Evolutionary conservation across 2,113 vertebrate genomes (phyloP).

Genomic region (Microcebus tavaratra): DNA sequence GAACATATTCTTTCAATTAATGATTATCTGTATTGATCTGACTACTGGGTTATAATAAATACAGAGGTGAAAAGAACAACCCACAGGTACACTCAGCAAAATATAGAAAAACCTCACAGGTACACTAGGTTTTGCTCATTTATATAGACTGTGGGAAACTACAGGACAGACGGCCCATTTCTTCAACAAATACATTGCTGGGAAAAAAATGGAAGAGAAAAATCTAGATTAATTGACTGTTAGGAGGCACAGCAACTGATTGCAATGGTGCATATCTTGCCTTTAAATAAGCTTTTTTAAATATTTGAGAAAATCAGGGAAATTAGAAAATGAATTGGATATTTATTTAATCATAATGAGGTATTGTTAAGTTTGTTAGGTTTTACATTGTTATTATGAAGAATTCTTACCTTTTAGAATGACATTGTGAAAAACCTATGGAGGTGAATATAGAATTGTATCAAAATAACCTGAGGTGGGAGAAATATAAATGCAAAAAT

Average conservation of each 20-base stretch:
- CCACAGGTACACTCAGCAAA: background rate
- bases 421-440: background rate
- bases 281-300: background rate
- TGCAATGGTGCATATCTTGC: background rate
- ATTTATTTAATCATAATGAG: background rate
- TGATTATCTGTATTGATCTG: background rate
- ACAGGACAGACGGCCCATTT: background rate
- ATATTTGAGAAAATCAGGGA: background rate
- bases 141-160: background rate
- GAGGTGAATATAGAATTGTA: background rate
- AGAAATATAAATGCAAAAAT: background rate
- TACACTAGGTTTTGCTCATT: too few relatives aligned
- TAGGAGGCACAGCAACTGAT: background rate
- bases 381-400: background rate
- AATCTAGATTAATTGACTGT: background rate
- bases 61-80: background rate
- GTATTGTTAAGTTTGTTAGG: background rate
- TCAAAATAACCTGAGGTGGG: background rate
- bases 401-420: background rate
- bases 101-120: background rate
- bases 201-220: background rate
- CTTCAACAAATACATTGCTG: background rate
- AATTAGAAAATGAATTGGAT: background rate
- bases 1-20: background rate
- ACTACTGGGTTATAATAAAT: background rate